Conservation (phyloP, 2,113 vertebrate species). For the Ramphastos sulfuratus region DNA sequence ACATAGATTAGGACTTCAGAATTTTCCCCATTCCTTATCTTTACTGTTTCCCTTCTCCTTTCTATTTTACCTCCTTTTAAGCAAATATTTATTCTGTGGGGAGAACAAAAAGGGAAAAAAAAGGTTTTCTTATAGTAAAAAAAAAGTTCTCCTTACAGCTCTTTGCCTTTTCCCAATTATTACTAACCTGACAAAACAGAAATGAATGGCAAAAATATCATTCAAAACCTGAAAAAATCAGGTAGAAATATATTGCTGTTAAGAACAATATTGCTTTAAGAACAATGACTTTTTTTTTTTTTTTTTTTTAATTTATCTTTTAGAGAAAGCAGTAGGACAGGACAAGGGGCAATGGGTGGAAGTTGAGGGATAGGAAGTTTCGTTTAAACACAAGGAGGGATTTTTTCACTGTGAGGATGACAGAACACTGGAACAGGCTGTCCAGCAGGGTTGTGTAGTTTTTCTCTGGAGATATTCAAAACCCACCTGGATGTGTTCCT, state of each 20-base stretch:
- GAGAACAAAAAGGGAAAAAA: background rate
- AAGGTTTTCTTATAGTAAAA: background rate
- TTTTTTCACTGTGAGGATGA: too few relatives aligned
- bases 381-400: background rate
- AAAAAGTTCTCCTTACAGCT: background rate
- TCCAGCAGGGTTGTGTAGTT: too few relatives aligned
- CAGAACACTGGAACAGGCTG: too few relatives aligned
- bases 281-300: background rate
- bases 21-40: background rate
- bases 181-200: background rate
- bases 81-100: background rate
- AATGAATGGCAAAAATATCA: background rate
- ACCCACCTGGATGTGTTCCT: too few relatives aligned
- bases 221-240: background rate
- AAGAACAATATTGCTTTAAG: background rate
- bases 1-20: rapidly evolving
- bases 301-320: background rate
- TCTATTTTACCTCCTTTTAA: rapidly evolving
- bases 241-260: background rate
- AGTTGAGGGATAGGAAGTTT: too few relatives aligned
- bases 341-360: too few relatives aligned
- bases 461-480: too few relatives aligned
- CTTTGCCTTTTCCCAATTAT: background rate
- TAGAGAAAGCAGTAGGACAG: background rate
- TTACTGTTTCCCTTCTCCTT: background rate